phyloP scores from a whole-genome alignment of 2,797 vertebrate genomes.

The Falco rusticolus region DNA sequence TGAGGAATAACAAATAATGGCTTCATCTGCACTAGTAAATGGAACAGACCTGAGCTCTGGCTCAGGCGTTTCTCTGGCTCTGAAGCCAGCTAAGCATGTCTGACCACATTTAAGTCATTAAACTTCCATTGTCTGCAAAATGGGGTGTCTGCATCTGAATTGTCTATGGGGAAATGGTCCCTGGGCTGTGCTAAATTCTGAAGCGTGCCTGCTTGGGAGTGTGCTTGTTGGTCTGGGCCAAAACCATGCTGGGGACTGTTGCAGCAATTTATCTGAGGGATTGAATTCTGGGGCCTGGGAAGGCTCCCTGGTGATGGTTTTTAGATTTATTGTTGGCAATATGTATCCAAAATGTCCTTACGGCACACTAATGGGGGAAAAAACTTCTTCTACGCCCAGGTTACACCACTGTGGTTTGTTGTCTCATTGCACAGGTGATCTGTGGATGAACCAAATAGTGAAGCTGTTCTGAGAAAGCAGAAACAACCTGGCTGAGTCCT shows the following conservation, averaged over 20 bases:
- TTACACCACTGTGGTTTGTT: not conserved
- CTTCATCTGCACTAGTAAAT: not conserved
- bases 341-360: not conserved
- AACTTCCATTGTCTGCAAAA: not conserved
- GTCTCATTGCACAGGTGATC: not conserved
- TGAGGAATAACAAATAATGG: not conserved
- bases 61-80: not conserved
- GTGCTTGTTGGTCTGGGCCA: not conserved
- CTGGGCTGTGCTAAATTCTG: not conserved
- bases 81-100: not conserved
- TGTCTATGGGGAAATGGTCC: not conserved
- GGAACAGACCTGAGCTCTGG: not conserved
- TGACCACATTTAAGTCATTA: not conserved
- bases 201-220: not conserved
- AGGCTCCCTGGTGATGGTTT: not conserved
- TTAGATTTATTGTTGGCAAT: not conserved
- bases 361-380: not conserved
- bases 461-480: not conserved
- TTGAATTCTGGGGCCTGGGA: not conserved
- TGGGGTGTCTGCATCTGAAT: not conserved
- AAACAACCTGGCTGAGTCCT: not conserved
- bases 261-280: not conserved
- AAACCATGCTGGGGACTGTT: not conserved
- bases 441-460: not conserved
- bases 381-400: not conserved